Conservation (phyloP, 92 coral and sea anemone genomes). For the Parazoanthus swiftii region DNA sequence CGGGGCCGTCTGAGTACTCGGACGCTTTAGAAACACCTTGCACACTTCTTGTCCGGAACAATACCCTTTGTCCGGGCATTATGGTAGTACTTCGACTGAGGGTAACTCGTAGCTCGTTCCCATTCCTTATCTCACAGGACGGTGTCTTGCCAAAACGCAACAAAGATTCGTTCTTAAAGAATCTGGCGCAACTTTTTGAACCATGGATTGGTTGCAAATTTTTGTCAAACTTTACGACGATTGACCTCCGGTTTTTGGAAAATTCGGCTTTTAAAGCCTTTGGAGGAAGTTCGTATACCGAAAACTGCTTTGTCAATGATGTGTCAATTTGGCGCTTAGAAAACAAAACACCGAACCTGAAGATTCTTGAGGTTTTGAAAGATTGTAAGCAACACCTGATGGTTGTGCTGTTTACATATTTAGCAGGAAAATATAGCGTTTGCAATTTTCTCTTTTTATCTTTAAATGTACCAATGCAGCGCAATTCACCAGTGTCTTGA, state of each 20-base stretch:
- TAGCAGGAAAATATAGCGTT: not conserved
- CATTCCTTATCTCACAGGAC: not conserved
- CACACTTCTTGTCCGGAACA: not conserved
- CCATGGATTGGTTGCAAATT: not conserved
- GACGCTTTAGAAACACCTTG: not conserved
- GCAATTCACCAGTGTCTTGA: slow-evolving; percentile 21
- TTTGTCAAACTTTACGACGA: not conserved
- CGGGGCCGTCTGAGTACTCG: not conserved
- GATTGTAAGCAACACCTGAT: not conserved
- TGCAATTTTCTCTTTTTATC: not conserved
- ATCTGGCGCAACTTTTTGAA: not conserved
- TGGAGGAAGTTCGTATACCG: not conserved
- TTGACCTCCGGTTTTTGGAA: not conserved
- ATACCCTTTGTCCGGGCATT: not conserved
- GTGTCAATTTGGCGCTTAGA: not conserved
- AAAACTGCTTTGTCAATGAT: not conserved
- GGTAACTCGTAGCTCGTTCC: not conserved
- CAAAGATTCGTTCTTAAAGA: slow-evolving; percentile 5
- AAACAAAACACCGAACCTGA: not conserved
- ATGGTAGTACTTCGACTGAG: not conserved
- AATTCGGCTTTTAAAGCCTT: not conserved
- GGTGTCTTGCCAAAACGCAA: not conserved
- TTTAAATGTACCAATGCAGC: not conserved
- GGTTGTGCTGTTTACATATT: not conserved
- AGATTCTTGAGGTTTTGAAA: not conserved